A percentile compares a stretch with the other conserved stretches of the same genome.
phyloP scores from a whole-genome alignment of 2,797 vertebrate species.

The Sebastes itinus region DNA sequence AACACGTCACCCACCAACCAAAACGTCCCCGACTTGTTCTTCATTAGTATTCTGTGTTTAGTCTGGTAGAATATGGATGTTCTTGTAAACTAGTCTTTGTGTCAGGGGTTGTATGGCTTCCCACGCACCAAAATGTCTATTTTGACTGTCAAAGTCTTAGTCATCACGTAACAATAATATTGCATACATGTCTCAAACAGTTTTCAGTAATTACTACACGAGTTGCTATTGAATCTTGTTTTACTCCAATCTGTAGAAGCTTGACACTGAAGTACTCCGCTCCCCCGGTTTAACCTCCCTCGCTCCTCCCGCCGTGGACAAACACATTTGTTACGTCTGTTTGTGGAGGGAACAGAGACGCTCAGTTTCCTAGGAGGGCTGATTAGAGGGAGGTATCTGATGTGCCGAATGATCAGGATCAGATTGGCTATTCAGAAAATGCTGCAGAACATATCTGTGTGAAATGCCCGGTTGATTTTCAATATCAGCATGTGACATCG shows the following conservation, averaged over 20 bases:
- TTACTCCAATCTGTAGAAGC: neutral
- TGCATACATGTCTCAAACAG: neutral
- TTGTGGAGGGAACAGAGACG: neutral
- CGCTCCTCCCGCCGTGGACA: neutral
- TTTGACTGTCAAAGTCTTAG: slow-evolving; percentile 6
- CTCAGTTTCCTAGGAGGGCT: neutral
- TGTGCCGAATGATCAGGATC: slow-evolving; percentile 4
- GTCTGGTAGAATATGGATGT: neutral
- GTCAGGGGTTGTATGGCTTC: neutral
- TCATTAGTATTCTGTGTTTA: neutral
- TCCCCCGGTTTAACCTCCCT: neutral
- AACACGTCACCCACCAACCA: neutral
- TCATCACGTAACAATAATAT: neutral
- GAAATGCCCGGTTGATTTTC: slow-evolving; percentile 2
- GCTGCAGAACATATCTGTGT: slow-evolving; percentile 18
- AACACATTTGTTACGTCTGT: slow-evolving; percentile 33
- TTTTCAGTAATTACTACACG: neutral
- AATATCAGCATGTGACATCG: slow-evolving; percentile 7
- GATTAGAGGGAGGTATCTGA: slow-evolving; percentile 9
- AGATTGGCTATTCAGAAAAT: slow-evolving; percentile 3
- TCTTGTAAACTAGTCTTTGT: slow-evolving; percentile 9
- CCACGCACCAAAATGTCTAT: neutral
- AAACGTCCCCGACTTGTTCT: neutral
- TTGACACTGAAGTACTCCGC: neutral
- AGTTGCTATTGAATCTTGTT: neutral